These are phyloP conservation scores for Protobothrops mucrosquamatus DNA, from an alignment of 2,113 vertebrate genomes.

Conservation along the genomic window DNA sequence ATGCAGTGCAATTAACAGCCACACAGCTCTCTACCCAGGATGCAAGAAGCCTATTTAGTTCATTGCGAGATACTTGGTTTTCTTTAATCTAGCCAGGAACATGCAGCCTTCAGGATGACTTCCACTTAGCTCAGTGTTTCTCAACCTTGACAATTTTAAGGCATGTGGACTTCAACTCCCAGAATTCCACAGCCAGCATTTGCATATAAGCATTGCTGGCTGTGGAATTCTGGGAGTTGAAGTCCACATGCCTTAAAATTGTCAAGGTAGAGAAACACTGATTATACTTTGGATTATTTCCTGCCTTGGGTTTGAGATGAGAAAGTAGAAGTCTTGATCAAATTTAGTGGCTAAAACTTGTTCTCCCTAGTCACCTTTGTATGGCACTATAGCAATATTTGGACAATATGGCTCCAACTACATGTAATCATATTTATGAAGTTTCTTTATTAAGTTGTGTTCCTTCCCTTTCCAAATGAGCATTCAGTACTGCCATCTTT, in stretches of 20 bases:
- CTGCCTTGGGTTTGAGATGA: neutral
- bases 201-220: no score
- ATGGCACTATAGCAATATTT: neutral
- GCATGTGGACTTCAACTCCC: no score
- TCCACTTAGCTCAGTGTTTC: neutral
- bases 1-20: neutral
- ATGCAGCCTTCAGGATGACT: neutral
- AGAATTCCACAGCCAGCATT: no score
- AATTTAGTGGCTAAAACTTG: neutral
- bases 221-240: no score
- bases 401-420: neutral
- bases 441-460: neutral
- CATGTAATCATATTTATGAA: neutral
- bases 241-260: no score
- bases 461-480: neutral
- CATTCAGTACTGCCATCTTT: neutral
- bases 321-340: neutral
- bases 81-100: neutral
- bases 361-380: neutral
- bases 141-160: no score
- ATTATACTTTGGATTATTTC: neutral
- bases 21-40: neutral
- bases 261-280: no score
- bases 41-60: neutral
- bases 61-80: neutral